Evolutionary conservation across 53 echinoderm and acorn worm species (phyloP).

Genomic region (Stichopus horrens): DNA sequence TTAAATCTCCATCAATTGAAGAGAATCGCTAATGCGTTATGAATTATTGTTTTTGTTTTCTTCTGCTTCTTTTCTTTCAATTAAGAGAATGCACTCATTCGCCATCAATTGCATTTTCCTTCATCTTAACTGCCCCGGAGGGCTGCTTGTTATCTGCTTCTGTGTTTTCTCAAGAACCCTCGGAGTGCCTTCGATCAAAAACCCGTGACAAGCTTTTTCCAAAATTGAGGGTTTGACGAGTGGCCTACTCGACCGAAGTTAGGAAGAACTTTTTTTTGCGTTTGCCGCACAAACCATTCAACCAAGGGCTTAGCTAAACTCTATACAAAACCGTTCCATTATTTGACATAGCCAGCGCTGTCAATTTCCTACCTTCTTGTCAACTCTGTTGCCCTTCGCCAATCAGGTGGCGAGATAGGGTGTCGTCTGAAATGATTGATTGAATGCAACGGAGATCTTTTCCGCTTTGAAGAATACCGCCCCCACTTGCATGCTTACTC

Average conservation of each 20-base stretch:
- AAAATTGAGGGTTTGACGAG: conserved; percentile 14
- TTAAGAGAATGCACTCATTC: conserved; percentile 7
- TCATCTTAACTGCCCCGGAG: background rate
- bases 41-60: background rate
- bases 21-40: background rate
- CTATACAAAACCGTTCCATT: conserved; percentile 32
- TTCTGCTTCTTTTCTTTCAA: background rate
- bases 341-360: conserved; percentile 20
- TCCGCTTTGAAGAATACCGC: conserved; percentile 41
- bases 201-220: conserved; percentile 22
- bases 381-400: conserved; percentile 40
- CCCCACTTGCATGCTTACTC: conserved; percentile 9
- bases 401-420: conserved; percentile 13
- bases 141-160: conserved; percentile 33
- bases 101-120: background rate
- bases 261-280: background rate
- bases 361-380: conserved; percentile 31
- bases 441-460: conserved; percentile 27
- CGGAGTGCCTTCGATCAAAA: background rate
- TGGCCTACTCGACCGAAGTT: conserved; percentile 35
- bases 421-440: conserved; percentile 24
- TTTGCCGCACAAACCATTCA: conserved; percentile 17
- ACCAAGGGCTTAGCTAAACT: conserved; percentile 37
- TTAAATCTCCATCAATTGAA: background rate
- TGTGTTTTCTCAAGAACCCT: conserved; percentile 43